Percentiles rank a stretch among this genome's conserved stretches.
Conservation (phyloP, 2,113 vertebrate species). For the Leucosticte australis region DNA sequence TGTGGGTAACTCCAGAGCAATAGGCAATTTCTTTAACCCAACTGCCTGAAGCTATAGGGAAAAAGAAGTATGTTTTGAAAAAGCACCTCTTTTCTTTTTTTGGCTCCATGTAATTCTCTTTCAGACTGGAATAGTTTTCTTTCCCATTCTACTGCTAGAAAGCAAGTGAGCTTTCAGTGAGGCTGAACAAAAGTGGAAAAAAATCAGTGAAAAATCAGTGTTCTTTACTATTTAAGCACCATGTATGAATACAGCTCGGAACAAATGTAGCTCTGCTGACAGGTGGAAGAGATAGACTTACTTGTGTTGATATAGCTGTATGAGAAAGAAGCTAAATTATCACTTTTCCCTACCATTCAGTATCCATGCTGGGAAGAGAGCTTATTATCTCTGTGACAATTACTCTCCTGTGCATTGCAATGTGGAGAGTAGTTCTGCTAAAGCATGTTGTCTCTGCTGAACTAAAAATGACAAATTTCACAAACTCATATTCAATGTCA, state of each 20-base stretch:
- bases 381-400: slow-evolving; percentile 32
- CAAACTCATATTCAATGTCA: not conserved
- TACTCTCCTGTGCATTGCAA: slow-evolving; percentile 44
- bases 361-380: slow-evolving; percentile 14
- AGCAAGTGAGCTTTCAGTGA: not conserved
- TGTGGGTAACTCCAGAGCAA: not conserved
- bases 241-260: not conserved
- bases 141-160: not conserved
- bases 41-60: not conserved
- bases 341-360: slow-evolving; percentile 6
- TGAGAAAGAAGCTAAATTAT: slow-evolving; percentile 40
- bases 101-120: not conserved
- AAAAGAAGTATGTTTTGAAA: not conserved
- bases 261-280: not conserved
- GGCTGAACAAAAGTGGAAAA: not conserved
- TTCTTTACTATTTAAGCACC: not conserved
- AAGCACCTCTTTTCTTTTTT: not conserved
- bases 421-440: slow-evolving; percentile 15
- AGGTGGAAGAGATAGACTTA: not conserved
- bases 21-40: not conserved
- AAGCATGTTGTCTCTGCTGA: slow-evolving; percentile 7
- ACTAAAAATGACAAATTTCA: slow-evolving; percentile 48
- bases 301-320: slow-evolving; percentile 4
- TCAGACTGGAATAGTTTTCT: not conserved
- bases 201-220: not conserved